phyloP scores from a whole-genome alignment of 2,797 vertebrate genomes.

The Oreochromis mossambicus region DNA sequence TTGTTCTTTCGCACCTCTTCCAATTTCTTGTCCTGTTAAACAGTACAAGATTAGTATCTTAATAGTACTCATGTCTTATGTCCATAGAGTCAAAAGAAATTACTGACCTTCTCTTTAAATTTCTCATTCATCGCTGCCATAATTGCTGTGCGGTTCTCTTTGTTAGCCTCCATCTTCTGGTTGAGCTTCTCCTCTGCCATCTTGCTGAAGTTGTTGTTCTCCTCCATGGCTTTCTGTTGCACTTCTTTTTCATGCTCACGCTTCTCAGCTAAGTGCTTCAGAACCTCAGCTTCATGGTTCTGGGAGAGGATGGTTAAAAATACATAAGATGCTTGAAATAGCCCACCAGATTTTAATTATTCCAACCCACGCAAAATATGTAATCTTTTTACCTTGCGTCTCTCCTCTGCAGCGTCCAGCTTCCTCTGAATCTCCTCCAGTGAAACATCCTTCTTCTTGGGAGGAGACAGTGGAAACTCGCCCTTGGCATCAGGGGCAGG shows the following conservation, averaged over 20 bases:
- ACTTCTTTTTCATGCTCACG: conserved; percentile 94
- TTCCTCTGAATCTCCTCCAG: conserved; percentile 96
- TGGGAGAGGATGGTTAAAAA: conserved; percentile 32
- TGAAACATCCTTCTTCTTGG: conserved; percentile 93
- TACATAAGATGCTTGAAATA: neutral
- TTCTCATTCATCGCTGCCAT: conserved; percentile 93
- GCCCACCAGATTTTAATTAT: neutral
- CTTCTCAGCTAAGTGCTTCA: conserved; percentile 95
- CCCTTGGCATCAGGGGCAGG: conserved; percentile 83
- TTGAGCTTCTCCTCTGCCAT: conserved; percentile 96
- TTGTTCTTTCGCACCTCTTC: conserved; percentile 94
- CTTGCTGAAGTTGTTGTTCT: conserved; percentile 96
- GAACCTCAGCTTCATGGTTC: conserved; percentile 91
- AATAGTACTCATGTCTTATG: too few relatives aligned
- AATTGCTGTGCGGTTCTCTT: conserved; percentile 91
- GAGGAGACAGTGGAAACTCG: conserved; percentile 88
- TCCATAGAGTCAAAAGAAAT: fast-evolving
- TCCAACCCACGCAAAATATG: neutral
- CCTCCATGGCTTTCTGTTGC: conserved; percentile 91
- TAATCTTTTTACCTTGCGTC: conserved; percentile 84
- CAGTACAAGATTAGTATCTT: neutral
- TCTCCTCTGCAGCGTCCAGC: conserved; percentile 92
- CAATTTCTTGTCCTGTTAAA: conserved; percentile 85
- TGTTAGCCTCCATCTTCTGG: conserved; percentile 95
- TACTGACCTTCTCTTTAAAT: conserved; percentile 89